phyloP scores from a whole-genome alignment of 2,113 vertebrate genomes.

The Saguinus imperator region DNA sequence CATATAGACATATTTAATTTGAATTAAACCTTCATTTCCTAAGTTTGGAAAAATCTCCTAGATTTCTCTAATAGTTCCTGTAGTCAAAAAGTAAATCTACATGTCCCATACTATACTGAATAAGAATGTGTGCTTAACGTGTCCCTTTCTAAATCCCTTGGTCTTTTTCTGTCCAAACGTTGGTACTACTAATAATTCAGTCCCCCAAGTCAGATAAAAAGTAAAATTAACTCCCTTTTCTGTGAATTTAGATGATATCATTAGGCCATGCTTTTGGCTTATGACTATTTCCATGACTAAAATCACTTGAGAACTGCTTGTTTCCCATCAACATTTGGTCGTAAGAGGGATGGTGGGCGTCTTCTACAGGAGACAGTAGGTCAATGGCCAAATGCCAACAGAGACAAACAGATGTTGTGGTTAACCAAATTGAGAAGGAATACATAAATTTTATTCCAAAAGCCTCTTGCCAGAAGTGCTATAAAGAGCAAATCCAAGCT shows the following conservation, averaged over 20 bases:
- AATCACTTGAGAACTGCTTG: slow-evolving; percentile 49
- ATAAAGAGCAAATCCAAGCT: slow-evolving; percentile 49
- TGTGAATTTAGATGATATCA: slow-evolving; percentile 24
- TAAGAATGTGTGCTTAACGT: background rate
- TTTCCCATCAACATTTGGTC: slow-evolving; percentile 31
- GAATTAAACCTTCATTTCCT: background rate
- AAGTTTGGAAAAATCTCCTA: slow-evolving; percentile 3
- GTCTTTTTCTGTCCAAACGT: slow-evolving; percentile 2
- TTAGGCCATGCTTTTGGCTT: background rate
- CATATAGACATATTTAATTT: background rate
- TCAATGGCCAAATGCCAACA: slow-evolving; percentile 39
- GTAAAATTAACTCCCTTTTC: slow-evolving; percentile 29
- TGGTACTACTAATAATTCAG: slow-evolving; percentile 25
- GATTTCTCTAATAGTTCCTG: background rate
- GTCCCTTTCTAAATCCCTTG: background rate
- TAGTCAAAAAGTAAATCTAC: background rate
- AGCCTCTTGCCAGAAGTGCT: slow-evolving; percentile 42
- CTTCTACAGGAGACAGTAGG: slow-evolving; percentile 60
- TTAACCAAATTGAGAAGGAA: slow-evolving; percentile 56
- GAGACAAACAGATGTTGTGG: slow-evolving; percentile 68
- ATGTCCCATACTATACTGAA: background rate
- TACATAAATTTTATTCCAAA: slow-evolving; percentile 37
- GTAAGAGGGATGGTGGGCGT: slow-evolving; percentile 21
- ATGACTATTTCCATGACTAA: slow-evolving; percentile 43
- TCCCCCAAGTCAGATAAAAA: slow-evolving; percentile 33